These are phyloP conservation scores for Cydia fagiglandana DNA, from an alignment of 1,140 invertebrate genomes.

Conservation along the genomic window DNA sequence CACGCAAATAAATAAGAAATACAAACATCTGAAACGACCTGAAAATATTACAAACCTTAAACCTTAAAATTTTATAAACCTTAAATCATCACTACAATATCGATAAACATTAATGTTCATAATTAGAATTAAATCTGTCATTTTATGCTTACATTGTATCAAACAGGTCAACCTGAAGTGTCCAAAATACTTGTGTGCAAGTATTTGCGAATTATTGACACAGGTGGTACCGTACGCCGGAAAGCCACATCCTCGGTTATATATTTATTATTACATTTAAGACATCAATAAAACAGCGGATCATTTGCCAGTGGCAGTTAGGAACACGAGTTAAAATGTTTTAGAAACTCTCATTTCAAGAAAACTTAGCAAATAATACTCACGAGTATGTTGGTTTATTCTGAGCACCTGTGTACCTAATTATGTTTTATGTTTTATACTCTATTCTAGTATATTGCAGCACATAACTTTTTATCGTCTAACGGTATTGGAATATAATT, in stretches of 20 bases:
- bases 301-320: not conserved
- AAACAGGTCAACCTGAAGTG: not conserved
- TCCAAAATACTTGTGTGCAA: not conserved
- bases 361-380: too few relatives aligned
- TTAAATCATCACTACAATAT: not conserved
- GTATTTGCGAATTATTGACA: constrained; percentile 4
- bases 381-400: too few relatives aligned
- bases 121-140: not conserved
- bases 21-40: too few relatives aligned
- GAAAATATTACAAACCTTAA: too few relatives aligned
- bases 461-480: too few relatives aligned
- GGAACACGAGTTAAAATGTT: not conserved
- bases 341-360: not conserved
- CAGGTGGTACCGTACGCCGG: constrained; percentile 16
- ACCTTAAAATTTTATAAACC: too few relatives aligned
- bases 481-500: too few relatives aligned
- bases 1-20: too few relatives aligned
- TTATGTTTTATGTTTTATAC: too few relatives aligned
- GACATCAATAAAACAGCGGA: not conserved
- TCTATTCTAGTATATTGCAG: too few relatives aligned
- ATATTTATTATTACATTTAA: constrained; percentile 2
- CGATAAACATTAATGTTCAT: not conserved
- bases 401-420: too few relatives aligned
- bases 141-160: not conserved
- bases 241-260: constrained; percentile 19